phyloP scores from a whole-genome alignment of 2,113 vertebrate species.

The Ailuropoda melanoleuca region DNA sequence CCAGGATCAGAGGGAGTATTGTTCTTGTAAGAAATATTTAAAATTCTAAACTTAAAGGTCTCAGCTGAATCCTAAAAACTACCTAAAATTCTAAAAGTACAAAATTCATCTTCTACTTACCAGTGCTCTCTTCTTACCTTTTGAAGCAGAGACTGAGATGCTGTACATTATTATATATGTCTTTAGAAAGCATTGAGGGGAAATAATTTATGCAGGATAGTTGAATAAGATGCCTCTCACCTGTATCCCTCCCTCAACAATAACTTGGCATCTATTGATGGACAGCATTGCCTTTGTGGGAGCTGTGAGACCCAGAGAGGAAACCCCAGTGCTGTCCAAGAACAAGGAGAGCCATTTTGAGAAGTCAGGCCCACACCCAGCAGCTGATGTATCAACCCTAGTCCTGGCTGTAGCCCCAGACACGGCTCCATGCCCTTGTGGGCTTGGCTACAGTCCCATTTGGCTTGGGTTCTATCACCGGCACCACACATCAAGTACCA shows the following conservation, averaged over 20 bases:
- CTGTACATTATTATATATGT: accelerated
- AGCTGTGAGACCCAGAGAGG: background rate
- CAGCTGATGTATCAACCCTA: background rate
- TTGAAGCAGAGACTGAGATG: background rate
- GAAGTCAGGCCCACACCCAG: background rate
- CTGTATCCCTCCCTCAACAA: background rate
- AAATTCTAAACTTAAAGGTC: background rate
- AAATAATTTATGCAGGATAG: background rate
- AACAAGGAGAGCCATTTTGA: background rate
- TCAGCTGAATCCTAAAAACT: background rate
- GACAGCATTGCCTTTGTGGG: background rate
- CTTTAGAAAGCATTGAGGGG: background rate
- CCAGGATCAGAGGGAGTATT: background rate
- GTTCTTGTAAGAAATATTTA: background rate
- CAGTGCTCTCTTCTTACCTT: background rate
- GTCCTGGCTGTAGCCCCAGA: background rate
- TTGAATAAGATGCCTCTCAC: background rate
- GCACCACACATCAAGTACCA: too few relatives aligned
- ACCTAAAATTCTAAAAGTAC: background rate
- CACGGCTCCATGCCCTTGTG: background rate
- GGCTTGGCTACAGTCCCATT: background rate
- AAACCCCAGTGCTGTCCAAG: too few relatives aligned
- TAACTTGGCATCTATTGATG: background rate
- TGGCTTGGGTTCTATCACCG: background rate
- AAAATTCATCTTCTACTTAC: background rate